phyloP scores from a whole-genome alignment of 2,113 vertebrate species.

The Actenoides lindsayi region DNA sequence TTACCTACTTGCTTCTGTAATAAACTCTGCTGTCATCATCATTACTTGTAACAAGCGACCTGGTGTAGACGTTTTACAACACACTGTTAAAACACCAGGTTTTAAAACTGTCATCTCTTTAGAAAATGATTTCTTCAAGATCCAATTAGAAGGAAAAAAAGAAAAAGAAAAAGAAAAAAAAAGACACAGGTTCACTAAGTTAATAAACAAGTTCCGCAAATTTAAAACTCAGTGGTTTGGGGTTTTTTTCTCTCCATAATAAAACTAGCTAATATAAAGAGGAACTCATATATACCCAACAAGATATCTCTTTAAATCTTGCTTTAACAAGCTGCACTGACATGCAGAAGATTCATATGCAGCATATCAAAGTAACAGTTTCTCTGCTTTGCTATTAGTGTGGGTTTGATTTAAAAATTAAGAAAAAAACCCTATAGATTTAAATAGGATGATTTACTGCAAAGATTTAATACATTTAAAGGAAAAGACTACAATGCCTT shows the following conservation, averaged over 20 bases:
- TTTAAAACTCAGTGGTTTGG: neutral
- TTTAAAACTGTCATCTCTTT: constrained; percentile 18
- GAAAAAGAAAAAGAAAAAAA: neutral
- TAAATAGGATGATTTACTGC: neutral
- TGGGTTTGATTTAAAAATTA: neutral
- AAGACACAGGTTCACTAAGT: neutral
- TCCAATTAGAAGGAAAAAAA: neutral
- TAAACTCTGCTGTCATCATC: constrained; percentile 5
- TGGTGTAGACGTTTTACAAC: neutral
- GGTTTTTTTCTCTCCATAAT: neutral
- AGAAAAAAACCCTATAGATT: neutral
- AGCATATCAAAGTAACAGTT: neutral
- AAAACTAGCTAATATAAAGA: neutral
- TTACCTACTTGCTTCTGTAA: neutral
- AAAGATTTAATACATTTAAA: neutral
- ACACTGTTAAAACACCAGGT: neutral
- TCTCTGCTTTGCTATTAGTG: neutral
- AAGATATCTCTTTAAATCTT: neutral
- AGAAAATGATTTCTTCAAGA: neutral
- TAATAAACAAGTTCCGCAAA: neutral
- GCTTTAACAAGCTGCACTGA: neutral
- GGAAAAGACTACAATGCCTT: neutral
- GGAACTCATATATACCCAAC: neutral
- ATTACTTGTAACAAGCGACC: neutral
- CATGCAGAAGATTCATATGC: neutral